phyloP scores from a whole-genome alignment of 92 coral and sea anemone species.

The Zoanthus sansibaricus region DNA sequence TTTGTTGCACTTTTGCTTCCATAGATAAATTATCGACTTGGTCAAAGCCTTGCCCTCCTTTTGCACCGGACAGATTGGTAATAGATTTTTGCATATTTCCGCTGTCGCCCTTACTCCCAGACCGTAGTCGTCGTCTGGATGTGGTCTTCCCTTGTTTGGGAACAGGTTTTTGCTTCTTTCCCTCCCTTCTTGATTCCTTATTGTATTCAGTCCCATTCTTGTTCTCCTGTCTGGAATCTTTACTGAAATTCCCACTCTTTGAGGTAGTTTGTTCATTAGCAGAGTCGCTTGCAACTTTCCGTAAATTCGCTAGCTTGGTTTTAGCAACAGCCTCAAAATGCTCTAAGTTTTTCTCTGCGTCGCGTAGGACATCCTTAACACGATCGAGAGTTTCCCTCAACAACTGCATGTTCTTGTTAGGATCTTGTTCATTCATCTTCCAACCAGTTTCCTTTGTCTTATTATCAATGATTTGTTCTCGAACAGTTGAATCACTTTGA shows the following conservation, averaged over 20 bases:
- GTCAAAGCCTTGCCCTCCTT: constrained; percentile 30
- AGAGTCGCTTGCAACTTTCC: background rate
- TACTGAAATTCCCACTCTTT: background rate
- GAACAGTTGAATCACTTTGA: background rate
- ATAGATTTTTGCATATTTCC: background rate
- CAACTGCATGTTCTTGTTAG: constrained; percentile 9
- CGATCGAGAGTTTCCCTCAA: constrained; percentile 56
- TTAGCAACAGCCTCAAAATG: constrained; percentile 32
- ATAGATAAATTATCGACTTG: background rate
- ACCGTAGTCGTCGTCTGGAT: constrained; percentile 1
- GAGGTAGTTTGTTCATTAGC: background rate
- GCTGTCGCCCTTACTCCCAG: constrained; percentile 18
- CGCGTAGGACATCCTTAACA: constrained; percentile 39
- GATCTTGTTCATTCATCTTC: constrained; percentile 1
- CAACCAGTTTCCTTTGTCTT: background rate
- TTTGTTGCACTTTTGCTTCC: background rate
- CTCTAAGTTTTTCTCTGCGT: constrained; percentile 42
- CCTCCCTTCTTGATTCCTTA: background rate
- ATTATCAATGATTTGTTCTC: background rate
- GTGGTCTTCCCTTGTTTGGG: background rate
- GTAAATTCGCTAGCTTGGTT: constrained; percentile 11
- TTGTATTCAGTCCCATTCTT: background rate
- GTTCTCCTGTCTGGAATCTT: background rate
- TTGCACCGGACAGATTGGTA: background rate
- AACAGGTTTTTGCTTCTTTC: background rate